Percentiles rank a stretch among this genome's conserved stretches.
These are phyloP conservation scores for Vollenhovia emeryi DNA, from an alignment of 1,140 invertebrate genomes.

Conservation along the genomic window DNA sequence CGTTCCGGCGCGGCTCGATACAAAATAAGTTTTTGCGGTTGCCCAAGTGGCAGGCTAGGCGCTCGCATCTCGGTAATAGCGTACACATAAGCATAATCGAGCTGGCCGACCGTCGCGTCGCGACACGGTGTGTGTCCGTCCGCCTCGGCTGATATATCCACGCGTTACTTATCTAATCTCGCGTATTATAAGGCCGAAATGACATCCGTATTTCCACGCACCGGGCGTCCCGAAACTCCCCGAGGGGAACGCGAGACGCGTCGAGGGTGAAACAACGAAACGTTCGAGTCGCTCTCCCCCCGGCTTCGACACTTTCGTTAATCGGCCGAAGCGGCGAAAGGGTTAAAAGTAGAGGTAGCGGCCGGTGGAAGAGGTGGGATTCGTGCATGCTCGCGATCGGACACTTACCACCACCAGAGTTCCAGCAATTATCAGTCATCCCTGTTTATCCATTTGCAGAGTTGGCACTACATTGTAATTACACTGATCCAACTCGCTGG, in stretches of 20 bases:
- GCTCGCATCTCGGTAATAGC: neutral
- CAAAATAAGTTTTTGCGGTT: conserved; percentile 28
- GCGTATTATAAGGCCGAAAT: conserved; percentile 34
- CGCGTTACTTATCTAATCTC: conserved; percentile 50
- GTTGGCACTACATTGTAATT: conserved; percentile 82
- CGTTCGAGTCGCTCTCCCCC: too few species aligned
- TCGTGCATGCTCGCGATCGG: neutral
- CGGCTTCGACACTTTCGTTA: neutral
- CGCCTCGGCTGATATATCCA: conserved; percentile 24
- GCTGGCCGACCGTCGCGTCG: too few species aligned
- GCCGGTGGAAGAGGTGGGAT: neutral
- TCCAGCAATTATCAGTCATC: conserved; percentile 89
- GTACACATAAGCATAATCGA: conserved; percentile 18
- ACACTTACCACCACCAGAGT: conserved; percentile 88
- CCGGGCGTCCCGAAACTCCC: neutral
- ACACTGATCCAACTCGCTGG: conserved; percentile 76
- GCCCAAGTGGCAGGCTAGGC: neutral
- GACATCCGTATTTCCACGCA: conserved; percentile 33
- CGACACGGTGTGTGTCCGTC: neutral
- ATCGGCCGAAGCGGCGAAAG: neutral
- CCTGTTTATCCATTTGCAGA: conserved; percentile 85
- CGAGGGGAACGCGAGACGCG: neutral
- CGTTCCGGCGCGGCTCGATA: neutral
- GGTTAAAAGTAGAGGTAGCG: too few species aligned
- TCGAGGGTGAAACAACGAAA: too few species aligned